Evolutionary conservation across 1,140 invertebrate species (phyloP), one percentile per base, ranked within the genome.

Genomic region (Neodiprion fabricii): DNA sequence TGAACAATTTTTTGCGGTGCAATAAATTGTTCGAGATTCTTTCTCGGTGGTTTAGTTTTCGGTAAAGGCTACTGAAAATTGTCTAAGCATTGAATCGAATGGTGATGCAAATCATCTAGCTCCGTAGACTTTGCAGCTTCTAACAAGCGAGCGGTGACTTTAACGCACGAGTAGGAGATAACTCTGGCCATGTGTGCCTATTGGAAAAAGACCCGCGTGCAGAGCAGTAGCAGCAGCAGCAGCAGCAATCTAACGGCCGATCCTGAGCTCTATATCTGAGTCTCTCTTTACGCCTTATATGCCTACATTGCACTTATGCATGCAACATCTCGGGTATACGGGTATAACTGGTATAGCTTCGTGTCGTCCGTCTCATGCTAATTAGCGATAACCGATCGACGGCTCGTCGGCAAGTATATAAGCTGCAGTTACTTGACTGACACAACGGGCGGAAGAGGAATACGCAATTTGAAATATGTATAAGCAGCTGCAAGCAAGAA

Each of bases 311-410:
- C 28, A 40, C 28, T 40, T 40, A 40, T 40, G 28, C 28, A 40
- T 40, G 28, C 28, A 40, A 2, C 28, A 40, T 40, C 28, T 40
- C 28, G 28, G 28, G 28, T 40, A 61, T 61, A 17, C 9, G 9
- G 4, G 11, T 61, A 61, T 61, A 61, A 14, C 53, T 61, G 4
- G 11, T 14, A 61, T 17, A 14, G 8, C 53, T 17, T 7, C 14
- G 67, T 69, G 67, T 47, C 67, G 67, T 69, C 14, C 11, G 21
- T 69, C 23, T 23, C 67, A 69, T 69, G 67, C 67, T 69, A 69
- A 69, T 69, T 69, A 47, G 67, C 17, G 67, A 21, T 69, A 69
- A 21, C 40, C 67, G 23, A 69, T 65, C 28, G 53, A 61, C n/a
- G 53, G 53, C n/a, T 8, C 53, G 53, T 4, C 5, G 28, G 28